Evolutionary conservation across 2,888 invertebrate species (phyloP).

Genomic region (Eubasilissa splendida): DNA sequence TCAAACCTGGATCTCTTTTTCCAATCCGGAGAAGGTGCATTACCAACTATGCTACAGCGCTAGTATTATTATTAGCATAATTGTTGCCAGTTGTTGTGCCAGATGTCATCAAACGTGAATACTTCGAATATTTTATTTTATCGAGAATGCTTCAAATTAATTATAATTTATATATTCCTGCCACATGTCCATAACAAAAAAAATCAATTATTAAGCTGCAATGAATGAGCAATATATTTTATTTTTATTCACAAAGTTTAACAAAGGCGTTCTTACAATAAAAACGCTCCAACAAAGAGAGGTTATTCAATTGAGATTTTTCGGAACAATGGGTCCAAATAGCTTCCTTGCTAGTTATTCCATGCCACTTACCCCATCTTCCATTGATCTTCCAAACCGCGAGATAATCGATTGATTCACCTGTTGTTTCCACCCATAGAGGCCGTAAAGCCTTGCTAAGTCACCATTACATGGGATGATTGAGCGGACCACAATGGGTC

Average conservation of each 20-base stretch:
- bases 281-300: conserved; percentile 6
- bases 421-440: conserved; percentile 22
- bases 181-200: too few relatives aligned
- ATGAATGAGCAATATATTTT: conserved; percentile 4
- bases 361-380: not conserved
- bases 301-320: conserved; percentile 35
- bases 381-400: conserved; percentile 28
- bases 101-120: too few relatives aligned
- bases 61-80: too few relatives aligned
- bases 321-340: conserved; percentile 13
- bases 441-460: conserved; percentile 3
- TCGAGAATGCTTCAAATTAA: too few relatives aligned
- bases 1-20: too few relatives aligned
- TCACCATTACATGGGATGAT: conserved; percentile 28
- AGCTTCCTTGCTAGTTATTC: conserved; percentile 4
- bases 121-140: too few relatives aligned
- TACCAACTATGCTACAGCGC: too few relatives aligned
- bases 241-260: conserved; percentile 5
- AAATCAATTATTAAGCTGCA: conserved; percentile 22
- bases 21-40: too few relatives aligned
- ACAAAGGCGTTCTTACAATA: conserved; percentile 32
- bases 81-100: too few relatives aligned
- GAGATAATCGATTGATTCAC: conserved; percentile 35
- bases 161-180: too few relatives aligned
- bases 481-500: conserved; percentile 12